phyloP scores from a whole-genome alignment of 2,113 vertebrate species.

The Nothoprocta pentlandii region DNA sequence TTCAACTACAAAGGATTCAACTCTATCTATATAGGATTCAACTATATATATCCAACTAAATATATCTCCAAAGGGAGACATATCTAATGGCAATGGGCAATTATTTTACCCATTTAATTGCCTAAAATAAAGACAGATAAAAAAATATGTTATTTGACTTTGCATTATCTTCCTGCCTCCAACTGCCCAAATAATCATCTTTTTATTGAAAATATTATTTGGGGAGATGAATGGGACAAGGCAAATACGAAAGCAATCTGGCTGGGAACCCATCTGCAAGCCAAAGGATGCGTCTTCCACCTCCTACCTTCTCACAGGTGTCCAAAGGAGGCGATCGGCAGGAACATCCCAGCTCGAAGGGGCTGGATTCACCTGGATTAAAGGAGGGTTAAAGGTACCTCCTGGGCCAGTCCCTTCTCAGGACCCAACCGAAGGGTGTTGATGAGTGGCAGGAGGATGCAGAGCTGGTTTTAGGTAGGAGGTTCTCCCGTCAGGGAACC shows the following conservation, averaged over 20 bases:
- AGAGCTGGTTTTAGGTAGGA: background rate
- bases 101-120: background rate
- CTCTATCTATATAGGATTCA: background rate
- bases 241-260: background rate
- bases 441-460: background rate
- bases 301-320: accelerated
- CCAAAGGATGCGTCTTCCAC: accelerated
- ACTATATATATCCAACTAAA: background rate
- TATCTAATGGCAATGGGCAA: too few relatives aligned
- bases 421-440: constrained; percentile 20
- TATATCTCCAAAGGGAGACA: background rate
- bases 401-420: background rate
- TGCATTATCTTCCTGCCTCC: background rate
- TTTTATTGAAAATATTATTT: background rate
- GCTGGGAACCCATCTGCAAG: accelerated
- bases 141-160: background rate
- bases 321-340: background rate
- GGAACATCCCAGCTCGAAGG: background rate
- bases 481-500: constrained; percentile 32
- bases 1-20: too few relatives aligned
- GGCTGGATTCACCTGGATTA: background rate
- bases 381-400: background rate
- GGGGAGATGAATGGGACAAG: background rate
- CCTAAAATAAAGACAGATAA: background rate
- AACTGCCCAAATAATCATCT: background rate